Evolutionary conservation across 2,113 vertebrate genomes (phyloP).

Genomic region (Centrocercus urophasianus): DNA sequence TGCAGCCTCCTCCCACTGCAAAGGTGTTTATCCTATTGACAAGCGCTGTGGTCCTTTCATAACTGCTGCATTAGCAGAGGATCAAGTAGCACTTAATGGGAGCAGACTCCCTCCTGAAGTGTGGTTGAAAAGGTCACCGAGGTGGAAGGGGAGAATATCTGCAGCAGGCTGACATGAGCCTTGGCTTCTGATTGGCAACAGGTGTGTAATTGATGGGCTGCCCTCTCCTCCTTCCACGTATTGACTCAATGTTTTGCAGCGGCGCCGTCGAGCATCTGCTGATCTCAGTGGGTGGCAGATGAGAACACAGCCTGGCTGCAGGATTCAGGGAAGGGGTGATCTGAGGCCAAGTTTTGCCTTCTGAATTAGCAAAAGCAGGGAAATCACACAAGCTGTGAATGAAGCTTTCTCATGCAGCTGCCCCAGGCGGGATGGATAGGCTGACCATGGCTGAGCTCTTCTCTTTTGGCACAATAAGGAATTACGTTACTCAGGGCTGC

Average conservation of each 20-base stretch:
- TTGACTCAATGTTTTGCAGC: not conserved
- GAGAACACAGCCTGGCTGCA: not conserved
- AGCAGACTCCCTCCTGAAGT: conserved; percentile 23
- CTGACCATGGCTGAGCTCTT: not conserved
- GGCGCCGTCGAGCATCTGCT: not conserved
- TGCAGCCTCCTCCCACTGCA: not conserved
- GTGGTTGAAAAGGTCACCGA: conserved; percentile 55
- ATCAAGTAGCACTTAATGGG: conserved; percentile 73
- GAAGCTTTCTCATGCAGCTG: not conserved
- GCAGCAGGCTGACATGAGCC: conserved; percentile 62
- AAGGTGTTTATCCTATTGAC: conserved; percentile 75
- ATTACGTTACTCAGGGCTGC: not conserved
- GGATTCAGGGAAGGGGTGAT: not conserved
- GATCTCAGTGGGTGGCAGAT: not conserved
- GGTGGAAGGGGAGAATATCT: conserved; percentile 63
- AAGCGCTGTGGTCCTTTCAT: conserved; percentile 65
- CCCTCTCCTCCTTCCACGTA: not conserved
- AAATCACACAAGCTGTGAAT: not conserved
- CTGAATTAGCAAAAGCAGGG: not conserved
- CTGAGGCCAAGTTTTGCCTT: not conserved
- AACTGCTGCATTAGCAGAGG: conserved; percentile 76
- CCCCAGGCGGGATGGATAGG: not conserved
- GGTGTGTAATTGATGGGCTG: conserved; percentile 48
- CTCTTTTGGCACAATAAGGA: not conserved
- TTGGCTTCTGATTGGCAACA: conserved; percentile 64